phyloP scores from a whole-genome alignment of 2,888 invertebrate genomes.

The Apodemia arnacis region DNA sequence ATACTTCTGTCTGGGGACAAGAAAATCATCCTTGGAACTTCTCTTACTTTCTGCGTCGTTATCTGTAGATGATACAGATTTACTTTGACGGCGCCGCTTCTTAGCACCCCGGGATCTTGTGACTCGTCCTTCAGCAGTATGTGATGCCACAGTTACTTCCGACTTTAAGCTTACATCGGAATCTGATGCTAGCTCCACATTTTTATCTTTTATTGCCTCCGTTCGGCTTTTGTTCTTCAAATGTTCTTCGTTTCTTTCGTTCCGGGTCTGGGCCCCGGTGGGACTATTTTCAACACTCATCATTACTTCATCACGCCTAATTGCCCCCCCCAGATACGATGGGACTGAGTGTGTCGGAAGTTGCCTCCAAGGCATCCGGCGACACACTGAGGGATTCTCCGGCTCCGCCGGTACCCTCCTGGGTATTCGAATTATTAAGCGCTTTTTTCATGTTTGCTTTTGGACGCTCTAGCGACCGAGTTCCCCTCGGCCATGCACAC shows the following conservation, averaged over 20 bases:
- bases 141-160: conserved; percentile 28
- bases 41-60: not conserved
- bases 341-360: not conserved
- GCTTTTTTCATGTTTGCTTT: too few relatives aligned
- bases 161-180: not conserved
- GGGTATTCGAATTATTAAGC: not conserved
- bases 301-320: not conserved
- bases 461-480: too few relatives aligned
- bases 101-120: conserved; percentile 41
- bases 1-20: too few relatives aligned
- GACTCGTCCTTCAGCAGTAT: conserved; percentile 34
- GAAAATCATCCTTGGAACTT: not conserved
- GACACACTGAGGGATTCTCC: not conserved
- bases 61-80: not conserved
- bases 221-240: too few relatives aligned
- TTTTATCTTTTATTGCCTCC: not conserved
- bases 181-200: not conserved
- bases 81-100: conserved; percentile 14
- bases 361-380: not conserved
- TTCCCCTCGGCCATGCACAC: too few relatives aligned
- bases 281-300: not conserved
- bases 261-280: too few relatives aligned
- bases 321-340: not conserved
- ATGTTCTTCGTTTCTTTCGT: not conserved
- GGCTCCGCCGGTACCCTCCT: not conserved